A percentile compares a stretch with the other conserved stretches of the same genome.
phyloP scores from a whole-genome alignment of 2,113 vertebrate genomes.

The Phycodurus eques region DNA sequence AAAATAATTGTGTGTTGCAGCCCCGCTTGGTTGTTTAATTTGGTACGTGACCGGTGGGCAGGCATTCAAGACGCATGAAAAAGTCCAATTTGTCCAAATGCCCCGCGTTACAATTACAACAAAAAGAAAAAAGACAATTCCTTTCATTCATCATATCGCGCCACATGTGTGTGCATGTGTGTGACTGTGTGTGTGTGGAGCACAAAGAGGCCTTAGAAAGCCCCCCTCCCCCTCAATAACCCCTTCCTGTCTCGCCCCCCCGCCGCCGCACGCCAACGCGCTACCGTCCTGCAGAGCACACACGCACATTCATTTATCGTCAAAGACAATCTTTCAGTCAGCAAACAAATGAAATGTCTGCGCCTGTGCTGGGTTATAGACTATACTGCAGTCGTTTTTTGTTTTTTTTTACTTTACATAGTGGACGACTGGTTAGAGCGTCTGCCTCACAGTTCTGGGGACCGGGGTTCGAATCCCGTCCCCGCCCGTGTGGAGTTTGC shows the following conservation, averaged over 20 bases:
- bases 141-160: background rate
- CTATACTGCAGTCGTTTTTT: too few relatives aligned
- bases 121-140: background rate
- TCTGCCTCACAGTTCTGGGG: too few relatives aligned
- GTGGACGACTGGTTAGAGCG: too few relatives aligned
- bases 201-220: conserved; percentile 56
- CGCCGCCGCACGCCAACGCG: conserved; percentile 29
- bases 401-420: too few relatives aligned
- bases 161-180: background rate
- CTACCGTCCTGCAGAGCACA: conserved; percentile 15
- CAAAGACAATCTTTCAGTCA: background rate
- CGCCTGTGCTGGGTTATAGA: too few relatives aligned
- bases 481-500: too few relatives aligned
- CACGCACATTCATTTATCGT: background rate
- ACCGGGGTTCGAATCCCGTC: too few relatives aligned
- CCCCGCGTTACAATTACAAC: background rate
- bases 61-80: too few relatives aligned
- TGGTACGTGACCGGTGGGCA: too few relatives aligned
- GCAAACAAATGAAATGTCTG: background rate
- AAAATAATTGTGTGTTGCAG: too few relatives aligned
- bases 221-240: background rate
- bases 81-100: background rate
- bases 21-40: too few relatives aligned
- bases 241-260: conserved; percentile 40
- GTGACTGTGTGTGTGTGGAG: background rate